Percentiles rank a stretch among this genome's conserved stretches.
Conservation (phyloP, 2,888 invertebrate species). For the Didymodactylos carnosus region DNA sequence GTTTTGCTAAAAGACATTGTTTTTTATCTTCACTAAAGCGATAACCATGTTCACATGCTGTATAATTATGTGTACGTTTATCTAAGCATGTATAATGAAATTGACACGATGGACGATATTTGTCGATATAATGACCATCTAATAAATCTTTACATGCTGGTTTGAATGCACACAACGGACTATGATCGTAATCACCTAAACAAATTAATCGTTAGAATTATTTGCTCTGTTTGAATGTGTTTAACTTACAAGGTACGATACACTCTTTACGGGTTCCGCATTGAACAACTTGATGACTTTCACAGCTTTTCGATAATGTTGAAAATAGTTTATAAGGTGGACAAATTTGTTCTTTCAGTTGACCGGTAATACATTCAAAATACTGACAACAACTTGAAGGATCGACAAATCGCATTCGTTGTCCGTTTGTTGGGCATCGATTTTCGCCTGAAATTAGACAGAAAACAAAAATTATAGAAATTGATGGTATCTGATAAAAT, state of each 20-base stretch:
- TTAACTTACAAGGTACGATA: conserved; percentile 6
- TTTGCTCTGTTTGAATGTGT: too few species aligned
- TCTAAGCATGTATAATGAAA: conserved; percentile 12
- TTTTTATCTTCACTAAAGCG: conserved; percentile 10
- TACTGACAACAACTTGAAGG: conserved; percentile 11
- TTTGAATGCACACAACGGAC: conserved; percentile 12
- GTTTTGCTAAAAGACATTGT: conserved; percentile 2
- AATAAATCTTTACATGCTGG: conserved; percentile 9
- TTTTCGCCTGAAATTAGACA: background rate
- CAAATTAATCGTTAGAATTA: too few species aligned
- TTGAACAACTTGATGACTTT: conserved; percentile 10
- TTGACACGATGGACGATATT: conserved; percentile 11
- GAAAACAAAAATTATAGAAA: background rate
- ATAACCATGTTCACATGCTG: conserved; percentile 13
- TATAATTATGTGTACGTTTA: conserved; percentile 12
- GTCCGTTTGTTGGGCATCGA: conserved; percentile 10
- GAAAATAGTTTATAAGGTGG: conserved; percentile 11
- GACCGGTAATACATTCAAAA: conserved; percentile 13
- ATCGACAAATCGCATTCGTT: conserved; percentile 11
- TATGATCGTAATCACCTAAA: conserved; percentile 10
- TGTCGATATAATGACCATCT: conserved; percentile 11
- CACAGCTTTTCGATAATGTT: conserved; percentile 9
- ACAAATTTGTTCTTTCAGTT: conserved; percentile 10
- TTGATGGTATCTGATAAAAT: background rate
- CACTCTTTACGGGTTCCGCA: conserved; percentile 12